Percentiles rank a stretch among this genome's conserved stretches.
These are phyloP conservation scores for Forbesichthys agassizii DNA, from an alignment of 2,113 vertebrate species.

Conservation along the genomic window DNA sequence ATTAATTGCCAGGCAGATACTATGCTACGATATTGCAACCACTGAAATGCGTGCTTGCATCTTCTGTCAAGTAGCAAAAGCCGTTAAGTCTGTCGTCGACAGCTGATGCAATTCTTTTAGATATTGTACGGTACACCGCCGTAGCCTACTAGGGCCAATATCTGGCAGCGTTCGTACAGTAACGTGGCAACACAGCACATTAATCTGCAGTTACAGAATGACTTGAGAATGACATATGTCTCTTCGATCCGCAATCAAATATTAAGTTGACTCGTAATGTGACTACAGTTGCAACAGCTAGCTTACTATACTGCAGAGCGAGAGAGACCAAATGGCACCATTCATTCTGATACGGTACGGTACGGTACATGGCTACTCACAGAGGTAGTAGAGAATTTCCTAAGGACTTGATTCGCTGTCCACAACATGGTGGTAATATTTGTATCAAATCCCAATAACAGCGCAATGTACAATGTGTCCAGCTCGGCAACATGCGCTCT, in stretches of 20 bases:
- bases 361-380: constrained; percentile 78
- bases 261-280: background rate
- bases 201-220: background rate
- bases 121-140: constrained; percentile 23
- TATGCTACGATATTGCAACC: background rate
- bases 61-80: background rate
- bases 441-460: background rate
- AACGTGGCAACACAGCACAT: constrained; percentile 52
- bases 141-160: background rate
- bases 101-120: constrained; percentile 70
- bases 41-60: background rate
- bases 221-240: background rate
- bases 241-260: background rate
- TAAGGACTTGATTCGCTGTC: constrained; percentile 74
- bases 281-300: background rate
- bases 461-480: background rate
- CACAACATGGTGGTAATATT: constrained; percentile 80
- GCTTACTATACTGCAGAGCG: background rate
- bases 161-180: background rate
- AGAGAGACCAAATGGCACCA: background rate
- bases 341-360: background rate
- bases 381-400: constrained; percentile 85
- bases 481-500: constrained; percentile 4
- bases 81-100: constrained; percentile 3
- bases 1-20: background rate